Percentiles rank a stretch among this genome's conserved stretches.
phyloP scores from a whole-genome alignment of 2,797 vertebrate genomes.

The Myotis findleyi region DNA sequence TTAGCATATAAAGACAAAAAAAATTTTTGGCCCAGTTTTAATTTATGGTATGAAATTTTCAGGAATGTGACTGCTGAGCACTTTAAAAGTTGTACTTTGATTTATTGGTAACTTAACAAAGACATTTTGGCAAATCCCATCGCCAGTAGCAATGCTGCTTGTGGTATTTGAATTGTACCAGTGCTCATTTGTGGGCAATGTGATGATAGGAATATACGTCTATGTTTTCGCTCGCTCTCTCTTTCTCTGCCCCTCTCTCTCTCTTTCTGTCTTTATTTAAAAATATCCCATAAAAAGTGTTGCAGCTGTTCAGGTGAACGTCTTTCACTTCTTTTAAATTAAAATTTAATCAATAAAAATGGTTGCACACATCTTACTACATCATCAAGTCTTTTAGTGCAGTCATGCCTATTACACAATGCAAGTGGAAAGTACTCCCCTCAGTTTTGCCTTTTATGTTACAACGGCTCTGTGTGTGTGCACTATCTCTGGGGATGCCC shows the following conservation, averaged over 20 bases:
- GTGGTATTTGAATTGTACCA: background rate
- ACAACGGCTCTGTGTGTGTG: background rate
- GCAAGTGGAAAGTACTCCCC: background rate
- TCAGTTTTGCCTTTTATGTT: constrained; percentile 8
- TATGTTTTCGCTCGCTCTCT: too few species aligned
- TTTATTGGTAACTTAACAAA: constrained; percentile 10
- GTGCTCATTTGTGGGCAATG: background rate
- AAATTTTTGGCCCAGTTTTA: background rate
- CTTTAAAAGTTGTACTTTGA: background rate
- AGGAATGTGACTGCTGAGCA: background rate
- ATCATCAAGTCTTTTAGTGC: constrained; percentile 28
- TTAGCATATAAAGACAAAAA: background rate
- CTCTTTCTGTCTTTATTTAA: background rate
- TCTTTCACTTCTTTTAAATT: constrained; percentile 38
- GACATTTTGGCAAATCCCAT: background rate
- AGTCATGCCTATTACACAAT: background rate
- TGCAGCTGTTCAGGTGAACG: background rate
- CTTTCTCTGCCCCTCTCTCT: background rate
- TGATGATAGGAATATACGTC: background rate
- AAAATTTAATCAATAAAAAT: constrained; percentile 14
- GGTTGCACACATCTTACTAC: background rate
- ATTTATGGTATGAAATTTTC: constrained; percentile 4
- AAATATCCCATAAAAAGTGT: background rate
- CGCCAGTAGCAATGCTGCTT: background rate
- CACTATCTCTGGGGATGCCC: background rate